Conservation (phyloP, 2,888 invertebrate genomes). For the Mythimna loreyi region DNA sequence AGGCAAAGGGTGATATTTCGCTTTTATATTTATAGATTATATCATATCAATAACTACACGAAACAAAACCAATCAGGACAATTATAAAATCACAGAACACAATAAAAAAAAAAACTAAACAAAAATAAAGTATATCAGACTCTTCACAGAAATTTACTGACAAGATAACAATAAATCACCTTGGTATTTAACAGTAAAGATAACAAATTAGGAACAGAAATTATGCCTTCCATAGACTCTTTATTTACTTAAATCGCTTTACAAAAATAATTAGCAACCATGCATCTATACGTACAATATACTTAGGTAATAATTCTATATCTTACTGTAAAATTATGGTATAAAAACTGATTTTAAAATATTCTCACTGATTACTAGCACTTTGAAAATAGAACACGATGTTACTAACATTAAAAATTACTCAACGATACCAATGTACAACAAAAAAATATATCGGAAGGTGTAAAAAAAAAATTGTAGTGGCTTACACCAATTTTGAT, state of each 20-base stretch:
- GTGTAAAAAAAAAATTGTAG: neutral
- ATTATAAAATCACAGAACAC: neutral
- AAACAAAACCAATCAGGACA: neutral
- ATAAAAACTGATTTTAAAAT: neutral
- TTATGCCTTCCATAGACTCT: neutral
- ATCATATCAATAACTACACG: neutral
- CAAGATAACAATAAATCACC: neutral
- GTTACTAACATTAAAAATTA: too few species aligned
- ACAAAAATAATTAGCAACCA: slow-evolving; percentile 19
- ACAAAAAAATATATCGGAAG: neutral
- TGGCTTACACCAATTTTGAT: neutral
- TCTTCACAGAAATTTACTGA: neutral
- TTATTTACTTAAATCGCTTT: slow-evolving; percentile 19
- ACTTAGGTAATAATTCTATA: slow-evolving; percentile 1
- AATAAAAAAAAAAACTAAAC: neutral
- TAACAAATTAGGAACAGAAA: neutral
- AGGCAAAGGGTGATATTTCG: too few species aligned
- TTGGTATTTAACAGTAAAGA: neutral
- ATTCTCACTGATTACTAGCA: neutral
- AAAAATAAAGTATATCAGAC: neutral
- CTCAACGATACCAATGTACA: neutral
- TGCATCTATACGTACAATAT: slow-evolving; percentile 6
- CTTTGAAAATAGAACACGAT: slow-evolving; percentile 9
- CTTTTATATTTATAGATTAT: neutral
- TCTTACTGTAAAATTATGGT: neutral